Evolutionary conservation across 2,888 invertebrate species (phyloP).

Genomic region (Andrena flavipes): DNA sequence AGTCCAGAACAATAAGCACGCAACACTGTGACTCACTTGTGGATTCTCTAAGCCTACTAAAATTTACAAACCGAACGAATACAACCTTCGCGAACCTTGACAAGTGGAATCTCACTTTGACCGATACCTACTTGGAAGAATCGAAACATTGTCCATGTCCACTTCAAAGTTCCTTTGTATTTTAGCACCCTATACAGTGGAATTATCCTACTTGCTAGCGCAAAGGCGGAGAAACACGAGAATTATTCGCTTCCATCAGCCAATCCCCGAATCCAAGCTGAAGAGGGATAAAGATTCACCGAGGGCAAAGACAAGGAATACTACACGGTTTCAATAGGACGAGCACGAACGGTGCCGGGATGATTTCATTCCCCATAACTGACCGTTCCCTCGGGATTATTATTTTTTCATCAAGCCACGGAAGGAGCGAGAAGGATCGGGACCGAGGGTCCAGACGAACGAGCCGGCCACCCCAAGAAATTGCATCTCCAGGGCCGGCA

Average conservation of each 20-base stretch:
- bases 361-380: conserved; percentile 80
- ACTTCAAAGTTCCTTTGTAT: not conserved
- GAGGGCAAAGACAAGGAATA: conserved; percentile 40
- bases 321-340: conserved; percentile 49
- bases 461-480: conserved; percentile 80
- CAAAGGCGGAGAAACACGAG: not conserved
- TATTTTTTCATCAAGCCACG: conserved; percentile 83
- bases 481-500: conserved; percentile 80
- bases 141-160: not conserved
- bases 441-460: conserved; percentile 70
- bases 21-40: not conserved
- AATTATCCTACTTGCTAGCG: conserved; percentile 12
- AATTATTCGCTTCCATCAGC: conserved; percentile 4
- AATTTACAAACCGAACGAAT: not conserved
- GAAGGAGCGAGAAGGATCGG: conserved; percentile 58
- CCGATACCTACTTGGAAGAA: too few relatives aligned
- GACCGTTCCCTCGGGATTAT: conserved; percentile 82
- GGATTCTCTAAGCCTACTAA: not conserved
- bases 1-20: not conserved
- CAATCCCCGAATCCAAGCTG: conserved; percentile 28
- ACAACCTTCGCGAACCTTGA: not conserved
- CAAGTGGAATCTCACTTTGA: not conserved
- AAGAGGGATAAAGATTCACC: conserved; percentile 29
- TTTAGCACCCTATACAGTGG: conserved; percentile 9
- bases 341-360: conserved; percentile 68